phyloP scores from a whole-genome alignment of 2,888 invertebrate genomes.

The Helobdella robusta region DNA sequence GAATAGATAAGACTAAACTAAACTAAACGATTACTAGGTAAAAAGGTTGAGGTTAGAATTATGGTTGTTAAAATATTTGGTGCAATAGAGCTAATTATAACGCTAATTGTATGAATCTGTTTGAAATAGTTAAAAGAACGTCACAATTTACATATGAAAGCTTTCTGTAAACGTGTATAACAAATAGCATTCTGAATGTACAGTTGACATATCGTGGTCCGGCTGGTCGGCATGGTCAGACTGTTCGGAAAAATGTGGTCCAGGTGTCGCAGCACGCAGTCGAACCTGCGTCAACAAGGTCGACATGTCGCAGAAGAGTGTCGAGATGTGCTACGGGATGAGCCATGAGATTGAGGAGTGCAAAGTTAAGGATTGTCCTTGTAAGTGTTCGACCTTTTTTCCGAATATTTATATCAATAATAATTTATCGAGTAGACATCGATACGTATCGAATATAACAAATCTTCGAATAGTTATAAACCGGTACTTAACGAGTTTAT shows the following conservation, averaged over 20 bases:
- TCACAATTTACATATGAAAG: no score
- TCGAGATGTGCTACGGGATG: conserved; percentile 20
- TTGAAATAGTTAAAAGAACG: no score
- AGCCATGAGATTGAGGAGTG: conserved; percentile 25
- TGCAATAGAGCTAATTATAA: no score
- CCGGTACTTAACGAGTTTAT: no score
- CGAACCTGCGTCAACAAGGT: conserved; percentile 37
- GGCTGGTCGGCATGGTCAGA: conserved; percentile 41
- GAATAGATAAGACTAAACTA: no score
- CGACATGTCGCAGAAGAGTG: conserved; percentile 5
- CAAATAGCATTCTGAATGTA: no score
- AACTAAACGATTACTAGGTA: neutral
- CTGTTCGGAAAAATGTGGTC: conserved; percentile 41
- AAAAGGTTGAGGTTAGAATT: neutral
- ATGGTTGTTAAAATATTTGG: neutral
- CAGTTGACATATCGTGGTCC: conserved; percentile 33
- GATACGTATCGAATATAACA: no score
- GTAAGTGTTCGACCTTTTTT: conserved; percentile 16
- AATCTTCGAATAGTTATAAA: no score
- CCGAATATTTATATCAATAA: conserved; percentile 26
- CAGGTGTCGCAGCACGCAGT: conserved; percentile 38
- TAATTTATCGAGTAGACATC: no score
- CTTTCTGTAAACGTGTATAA: no score
- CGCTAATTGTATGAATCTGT: no score
- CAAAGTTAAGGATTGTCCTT: conserved; percentile 28